These are phyloP conservation scores for Sebastes aleutianus DNA, from an alignment of 2,797 vertebrate species.

Conservation along the genomic window DNA sequence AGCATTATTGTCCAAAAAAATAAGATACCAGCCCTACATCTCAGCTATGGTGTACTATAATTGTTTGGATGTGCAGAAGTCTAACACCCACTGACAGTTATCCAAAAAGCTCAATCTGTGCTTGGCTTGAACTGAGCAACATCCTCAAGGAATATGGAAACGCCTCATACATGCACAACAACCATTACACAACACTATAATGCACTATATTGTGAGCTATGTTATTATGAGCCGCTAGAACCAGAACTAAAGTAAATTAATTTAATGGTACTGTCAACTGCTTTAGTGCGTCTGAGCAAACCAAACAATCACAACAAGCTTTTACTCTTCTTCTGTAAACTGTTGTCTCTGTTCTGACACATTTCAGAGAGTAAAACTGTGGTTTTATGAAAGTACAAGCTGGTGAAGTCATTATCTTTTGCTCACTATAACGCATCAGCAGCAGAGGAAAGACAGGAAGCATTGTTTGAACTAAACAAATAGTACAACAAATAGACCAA, in stretches of 20 bases:
- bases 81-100: not conserved
- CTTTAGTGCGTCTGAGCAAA: not conserved
- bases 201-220: not conserved
- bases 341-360: not conserved
- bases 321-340: not conserved
- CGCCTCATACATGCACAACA: not conserved
- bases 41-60: not conserved
- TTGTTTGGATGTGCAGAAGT: not conserved
- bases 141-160: not conserved
- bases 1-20: not conserved
- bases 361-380: not conserved
- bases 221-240: not conserved
- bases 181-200: not conserved
- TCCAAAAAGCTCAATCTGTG: not conserved
- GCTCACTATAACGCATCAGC: not conserved
- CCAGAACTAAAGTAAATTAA: not conserved
- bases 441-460: not conserved
- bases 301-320: not conserved
- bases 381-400: not conserved
- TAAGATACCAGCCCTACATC: not conserved
- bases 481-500: not conserved
- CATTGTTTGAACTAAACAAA: not conserved
- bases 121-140: not conserved
- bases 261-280: no score
- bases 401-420: not conserved